Evolutionary conservation across 2,888 invertebrate species (phyloP).

Genomic region (Pegoplata infirma): DNA sequence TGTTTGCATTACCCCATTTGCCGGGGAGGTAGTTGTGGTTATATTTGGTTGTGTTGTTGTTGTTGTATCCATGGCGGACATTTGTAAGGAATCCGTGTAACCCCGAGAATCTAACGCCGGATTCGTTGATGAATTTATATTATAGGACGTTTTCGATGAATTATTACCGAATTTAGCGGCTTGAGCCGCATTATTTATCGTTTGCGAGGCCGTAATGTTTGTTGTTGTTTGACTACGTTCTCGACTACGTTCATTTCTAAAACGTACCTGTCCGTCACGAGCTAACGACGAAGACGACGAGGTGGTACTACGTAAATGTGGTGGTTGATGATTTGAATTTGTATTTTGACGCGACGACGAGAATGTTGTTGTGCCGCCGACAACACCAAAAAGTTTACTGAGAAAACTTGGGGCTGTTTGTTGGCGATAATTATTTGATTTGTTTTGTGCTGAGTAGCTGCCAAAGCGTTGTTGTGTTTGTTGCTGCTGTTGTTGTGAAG

Average conservation of each 20-base stretch:
- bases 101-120: constrained; percentile 6
- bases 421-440: constrained; percentile 23
- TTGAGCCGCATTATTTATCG: constrained; percentile 51
- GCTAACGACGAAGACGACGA: constrained; percentile 52
- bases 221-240: constrained; percentile 70
- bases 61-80: constrained; percentile 54
- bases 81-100: constrained; percentile 52
- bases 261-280: constrained; percentile 75
- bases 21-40: constrained; percentile 55
- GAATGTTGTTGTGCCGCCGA: constrained; percentile 58
- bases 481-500: constrained; percentile 19
- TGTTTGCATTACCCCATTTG: constrained; percentile 63
- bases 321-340: constrained; percentile 48
- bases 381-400: constrained; percentile 72
- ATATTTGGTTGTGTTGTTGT: constrained; percentile 58
- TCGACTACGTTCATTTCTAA: constrained; percentile 77
- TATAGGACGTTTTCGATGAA: constrained; percentile 36
- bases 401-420: constrained; percentile 68
- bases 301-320: constrained; percentile 59
- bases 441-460: constrained; percentile 46
- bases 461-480: constrained; percentile 39
- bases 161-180: constrained; percentile 48
- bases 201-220: constrained; percentile 45
- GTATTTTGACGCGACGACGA: constrained; percentile 37
- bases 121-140: constrained; percentile 34